These are phyloP conservation scores for Lamellibrachia luymesi DNA, from an alignment of 1,140 invertebrate species.

Conservation along the genomic window DNA sequence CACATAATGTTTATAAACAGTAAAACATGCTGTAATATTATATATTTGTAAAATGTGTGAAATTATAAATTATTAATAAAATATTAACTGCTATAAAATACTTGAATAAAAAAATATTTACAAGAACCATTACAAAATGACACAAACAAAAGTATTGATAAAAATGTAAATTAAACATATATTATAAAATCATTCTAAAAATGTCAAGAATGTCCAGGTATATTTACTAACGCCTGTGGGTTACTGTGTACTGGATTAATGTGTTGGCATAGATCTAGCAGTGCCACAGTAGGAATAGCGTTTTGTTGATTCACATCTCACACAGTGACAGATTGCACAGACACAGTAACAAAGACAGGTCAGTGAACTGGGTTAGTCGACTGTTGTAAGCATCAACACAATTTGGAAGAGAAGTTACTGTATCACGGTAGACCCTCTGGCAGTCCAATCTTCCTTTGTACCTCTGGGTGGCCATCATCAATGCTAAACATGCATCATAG, in stretches of 20 bases:
- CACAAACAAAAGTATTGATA: not conserved
- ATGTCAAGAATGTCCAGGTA: no score
- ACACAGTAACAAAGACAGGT: not conserved
- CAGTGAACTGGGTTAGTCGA: not conserved
- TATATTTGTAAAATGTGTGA: no score
- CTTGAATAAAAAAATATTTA: not conserved
- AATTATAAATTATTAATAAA: no score
- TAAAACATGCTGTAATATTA: no score
- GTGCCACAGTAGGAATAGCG: not conserved
- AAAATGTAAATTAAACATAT: no score
- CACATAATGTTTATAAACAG: no score
- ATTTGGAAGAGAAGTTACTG: not conserved
- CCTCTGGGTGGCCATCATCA: not conserved
- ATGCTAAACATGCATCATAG: not conserved
- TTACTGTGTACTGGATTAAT: no score
- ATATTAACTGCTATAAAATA: not conserved
- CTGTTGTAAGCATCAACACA: not conserved
- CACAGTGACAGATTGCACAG: not conserved
- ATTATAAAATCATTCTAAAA: not conserved
- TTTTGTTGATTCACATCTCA: not conserved
- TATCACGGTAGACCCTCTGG: not conserved
- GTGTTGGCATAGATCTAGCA: not conserved
- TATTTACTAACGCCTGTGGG: no score
- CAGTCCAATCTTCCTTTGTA: not conserved
- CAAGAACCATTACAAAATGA: not conserved